Evolutionary conservation across 1,140 invertebrate genomes (phyloP).

Genomic region (Prorops nasuta): DNA sequence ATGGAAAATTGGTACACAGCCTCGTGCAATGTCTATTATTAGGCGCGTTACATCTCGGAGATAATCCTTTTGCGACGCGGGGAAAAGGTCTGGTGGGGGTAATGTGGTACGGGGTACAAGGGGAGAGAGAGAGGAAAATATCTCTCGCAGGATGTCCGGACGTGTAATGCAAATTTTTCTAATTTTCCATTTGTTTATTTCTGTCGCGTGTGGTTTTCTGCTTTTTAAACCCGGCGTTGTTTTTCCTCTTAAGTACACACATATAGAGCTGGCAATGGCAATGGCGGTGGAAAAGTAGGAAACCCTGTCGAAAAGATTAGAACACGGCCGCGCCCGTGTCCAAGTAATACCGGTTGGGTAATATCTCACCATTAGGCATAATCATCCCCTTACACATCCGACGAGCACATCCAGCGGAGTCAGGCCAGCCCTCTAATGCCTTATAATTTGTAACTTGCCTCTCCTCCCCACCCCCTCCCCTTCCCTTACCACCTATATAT

Average conservation of each 20-base stretch:
- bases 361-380: slow-evolving; percentile 60
- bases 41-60: no score
- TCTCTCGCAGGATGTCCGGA: no score
- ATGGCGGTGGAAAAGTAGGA: slow-evolving; percentile 46
- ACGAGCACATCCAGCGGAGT: slow-evolving; percentile 40
- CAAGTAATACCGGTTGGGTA: slow-evolving; percentile 55
- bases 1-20: no score
- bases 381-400: slow-evolving; percentile 56
- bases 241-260: not conserved
- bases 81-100: no score
- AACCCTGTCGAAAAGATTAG: slow-evolving; percentile 57
- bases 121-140: no score
- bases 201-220: no score
- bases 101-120: no score
- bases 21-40: no score
- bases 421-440: slow-evolving; percentile 36
- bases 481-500: slow-evolving; percentile 12
- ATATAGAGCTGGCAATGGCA: not conserved
- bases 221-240: no score
- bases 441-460: slow-evolving; percentile 38
- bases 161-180: no score
- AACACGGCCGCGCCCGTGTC: slow-evolving; percentile 52
- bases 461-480: slow-evolving; percentile 12
- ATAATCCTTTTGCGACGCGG: no score
- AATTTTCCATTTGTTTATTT: no score